phyloP scores from a whole-genome alignment of 2,113 vertebrate genomes.

The Scalopus aquaticus region DNA sequence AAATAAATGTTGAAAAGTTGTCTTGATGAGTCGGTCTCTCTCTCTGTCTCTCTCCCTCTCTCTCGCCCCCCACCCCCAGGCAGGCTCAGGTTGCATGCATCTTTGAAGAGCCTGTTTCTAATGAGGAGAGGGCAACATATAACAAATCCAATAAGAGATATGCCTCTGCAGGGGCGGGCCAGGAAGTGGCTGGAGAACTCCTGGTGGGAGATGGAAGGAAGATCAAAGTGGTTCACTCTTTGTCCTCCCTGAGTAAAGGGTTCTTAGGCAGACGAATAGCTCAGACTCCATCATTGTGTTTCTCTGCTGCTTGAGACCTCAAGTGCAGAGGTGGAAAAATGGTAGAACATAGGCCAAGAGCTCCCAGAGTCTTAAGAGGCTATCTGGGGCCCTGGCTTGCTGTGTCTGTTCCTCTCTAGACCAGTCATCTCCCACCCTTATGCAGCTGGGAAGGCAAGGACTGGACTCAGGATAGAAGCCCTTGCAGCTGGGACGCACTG shows the following conservation, averaged over 20 bases:
- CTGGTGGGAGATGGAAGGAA: background rate
- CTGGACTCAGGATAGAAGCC: background rate
- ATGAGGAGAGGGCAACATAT: background rate
- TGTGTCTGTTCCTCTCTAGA: background rate
- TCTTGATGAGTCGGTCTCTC: background rate
- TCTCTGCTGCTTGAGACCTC: background rate
- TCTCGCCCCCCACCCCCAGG: background rate
- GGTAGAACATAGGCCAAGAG: background rate
- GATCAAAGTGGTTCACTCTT: too few relatives aligned
- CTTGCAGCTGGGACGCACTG: background rate
- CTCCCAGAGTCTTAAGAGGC: background rate
- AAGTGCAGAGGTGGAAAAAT: too few relatives aligned
- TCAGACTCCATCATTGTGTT: fast-evolving
- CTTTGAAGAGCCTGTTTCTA: background rate
- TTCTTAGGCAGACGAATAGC: background rate
- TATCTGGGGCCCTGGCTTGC: background rate
- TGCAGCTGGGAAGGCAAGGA: background rate
- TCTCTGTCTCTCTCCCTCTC: too few relatives aligned
- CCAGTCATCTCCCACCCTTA: background rate
- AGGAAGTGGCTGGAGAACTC: too few relatives aligned
- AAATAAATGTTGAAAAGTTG: background rate
- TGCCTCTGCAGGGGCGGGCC: background rate
- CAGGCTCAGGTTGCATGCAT: background rate
- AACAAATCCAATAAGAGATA: background rate
- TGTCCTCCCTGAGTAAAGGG: background rate